A percentile compares a stretch with the other conserved stretches of the same genome.
Evolutionary conservation across 2,113 vertebrate genomes (phyloP).

Genomic region (Caloenas nicobarica): DNA sequence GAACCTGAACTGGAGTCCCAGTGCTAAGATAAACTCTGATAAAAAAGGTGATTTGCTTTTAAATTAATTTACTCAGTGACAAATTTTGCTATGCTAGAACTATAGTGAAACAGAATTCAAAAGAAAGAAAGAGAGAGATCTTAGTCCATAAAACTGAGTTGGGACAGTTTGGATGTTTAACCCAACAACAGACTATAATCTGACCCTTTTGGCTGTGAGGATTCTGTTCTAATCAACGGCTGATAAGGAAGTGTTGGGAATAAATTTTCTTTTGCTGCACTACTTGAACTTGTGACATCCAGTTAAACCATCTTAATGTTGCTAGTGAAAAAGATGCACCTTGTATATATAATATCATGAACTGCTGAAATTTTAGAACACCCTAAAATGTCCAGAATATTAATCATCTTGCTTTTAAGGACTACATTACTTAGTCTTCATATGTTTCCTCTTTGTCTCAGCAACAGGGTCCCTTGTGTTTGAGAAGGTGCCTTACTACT

Average conservation of each 20-base stretch:
- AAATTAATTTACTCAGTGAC: neutral
- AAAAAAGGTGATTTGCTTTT: neutral
- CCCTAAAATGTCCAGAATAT: neutral
- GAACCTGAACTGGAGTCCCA: neutral
- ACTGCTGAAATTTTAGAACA: neutral
- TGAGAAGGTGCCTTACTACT: neutral
- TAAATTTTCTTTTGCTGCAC: neutral
- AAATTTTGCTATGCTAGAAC: neutral
- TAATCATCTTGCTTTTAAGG: neutral
- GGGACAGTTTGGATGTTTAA: neutral
- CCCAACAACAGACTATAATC: neutral
- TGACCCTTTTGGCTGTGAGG: neutral
- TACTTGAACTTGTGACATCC: neutral
- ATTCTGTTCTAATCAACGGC: neutral
- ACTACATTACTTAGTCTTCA: neutral
- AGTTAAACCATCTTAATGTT: neutral
- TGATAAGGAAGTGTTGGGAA: neutral
- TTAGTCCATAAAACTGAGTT: neutral
- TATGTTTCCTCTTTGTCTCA: neutral
- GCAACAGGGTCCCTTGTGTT: neutral
- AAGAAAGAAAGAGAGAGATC: neutral
- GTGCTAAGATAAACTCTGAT: fast-evolving
- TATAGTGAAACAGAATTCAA: neutral
- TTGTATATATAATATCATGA: neutral
- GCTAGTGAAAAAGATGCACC: neutral